phyloP scores from a whole-genome alignment of 2,113 vertebrate genomes.

The Ictalurus furcatus region DNA sequence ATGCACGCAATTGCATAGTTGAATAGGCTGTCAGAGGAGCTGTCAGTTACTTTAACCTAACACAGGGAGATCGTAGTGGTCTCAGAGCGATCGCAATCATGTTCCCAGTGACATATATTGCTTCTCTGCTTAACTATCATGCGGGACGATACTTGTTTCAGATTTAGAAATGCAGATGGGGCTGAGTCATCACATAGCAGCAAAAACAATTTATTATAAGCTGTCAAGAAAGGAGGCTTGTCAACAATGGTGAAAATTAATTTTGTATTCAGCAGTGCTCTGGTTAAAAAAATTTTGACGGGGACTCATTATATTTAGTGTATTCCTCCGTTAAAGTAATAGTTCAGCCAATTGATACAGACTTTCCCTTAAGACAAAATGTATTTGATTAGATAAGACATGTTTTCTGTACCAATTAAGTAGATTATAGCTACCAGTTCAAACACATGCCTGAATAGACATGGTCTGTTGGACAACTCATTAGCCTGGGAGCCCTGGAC shows the following conservation, averaged over 20 bases:
- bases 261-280: neutral
- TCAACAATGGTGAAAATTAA: neutral
- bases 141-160: neutral
- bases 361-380: neutral
- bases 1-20: slow-evolving; percentile 18
- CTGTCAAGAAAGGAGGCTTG: neutral
- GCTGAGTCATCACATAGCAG: slow-evolving; percentile 7
- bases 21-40: slow-evolving; percentile 22
- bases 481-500: neutral
- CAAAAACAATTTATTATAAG: slow-evolving; percentile 15
- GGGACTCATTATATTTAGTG: neutral
- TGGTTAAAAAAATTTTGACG: neutral
- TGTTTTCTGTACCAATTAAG: neutral
- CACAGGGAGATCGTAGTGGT: neutral
- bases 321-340: neutral
- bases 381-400: neutral
- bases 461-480: neutral
- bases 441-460: neutral
- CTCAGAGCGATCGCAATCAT: neutral
- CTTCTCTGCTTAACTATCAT: neutral
- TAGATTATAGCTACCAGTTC: neutral
- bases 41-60: slow-evolving; percentile 10
- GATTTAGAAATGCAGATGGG: slow-evolving; percentile 22
- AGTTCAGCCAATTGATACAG: neutral
- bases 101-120: slow-evolving; percentile 8